phyloP scores from a whole-genome alignment of 2,797 vertebrate genomes.

The Neopelma chrysocephalum region DNA sequence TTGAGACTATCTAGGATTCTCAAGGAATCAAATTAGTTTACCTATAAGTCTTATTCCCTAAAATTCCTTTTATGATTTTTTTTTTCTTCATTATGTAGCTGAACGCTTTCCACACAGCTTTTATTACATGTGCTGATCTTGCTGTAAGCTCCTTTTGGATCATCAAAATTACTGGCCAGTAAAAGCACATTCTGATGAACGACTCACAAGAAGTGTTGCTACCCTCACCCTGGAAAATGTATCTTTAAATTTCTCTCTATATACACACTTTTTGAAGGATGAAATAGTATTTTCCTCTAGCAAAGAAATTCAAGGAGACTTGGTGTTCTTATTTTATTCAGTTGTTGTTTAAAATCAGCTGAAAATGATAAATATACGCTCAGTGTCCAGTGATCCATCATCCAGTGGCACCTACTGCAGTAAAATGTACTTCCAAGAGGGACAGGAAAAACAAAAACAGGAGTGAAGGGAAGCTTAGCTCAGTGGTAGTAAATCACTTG shows the following conservation, averaged over 20 bases:
- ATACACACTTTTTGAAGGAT: not conserved
- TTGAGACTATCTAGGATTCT: not conserved
- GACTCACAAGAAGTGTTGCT: not conserved
- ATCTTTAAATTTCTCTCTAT: not conserved
- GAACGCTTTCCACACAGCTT: not conserved
- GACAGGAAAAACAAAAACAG: conserved; percentile 1
- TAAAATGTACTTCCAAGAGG: conserved; percentile 20
- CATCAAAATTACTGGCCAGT: not conserved
- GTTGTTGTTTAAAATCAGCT: conserved; percentile 19
- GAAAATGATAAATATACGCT: conserved; percentile 9
- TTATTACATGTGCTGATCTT: not conserved
- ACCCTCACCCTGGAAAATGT: not conserved
- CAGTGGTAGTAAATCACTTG: conserved; percentile 28
- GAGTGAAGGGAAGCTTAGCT: not conserved
- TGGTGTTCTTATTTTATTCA: not conserved
- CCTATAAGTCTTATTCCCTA: not conserved
- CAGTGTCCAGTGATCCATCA: conserved; percentile 6
- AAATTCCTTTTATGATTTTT: not conserved
- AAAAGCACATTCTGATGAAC: not conserved
- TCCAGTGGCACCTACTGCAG: not conserved
- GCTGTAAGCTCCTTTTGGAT: not conserved
- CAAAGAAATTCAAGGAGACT: not conserved
- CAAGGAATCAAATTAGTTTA: not conserved
- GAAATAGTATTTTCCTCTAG: not conserved
- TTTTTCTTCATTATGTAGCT: not conserved